phyloP scores from a whole-genome alignment of 2,888 invertebrate species.

The Ditylenchus weischeri region DNA sequence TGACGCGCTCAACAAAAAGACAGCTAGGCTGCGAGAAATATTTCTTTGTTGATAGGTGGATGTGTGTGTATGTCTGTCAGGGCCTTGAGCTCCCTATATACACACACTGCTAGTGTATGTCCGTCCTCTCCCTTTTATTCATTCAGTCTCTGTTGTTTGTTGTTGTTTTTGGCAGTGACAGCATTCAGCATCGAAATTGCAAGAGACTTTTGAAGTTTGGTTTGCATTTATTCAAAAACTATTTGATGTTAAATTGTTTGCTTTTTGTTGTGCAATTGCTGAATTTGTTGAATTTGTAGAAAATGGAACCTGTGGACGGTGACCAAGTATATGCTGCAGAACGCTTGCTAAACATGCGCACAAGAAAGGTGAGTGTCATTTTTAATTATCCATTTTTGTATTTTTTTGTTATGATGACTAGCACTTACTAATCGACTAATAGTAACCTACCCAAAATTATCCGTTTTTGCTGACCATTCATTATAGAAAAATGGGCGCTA shows the following conservation, averaged over 20 bases:
- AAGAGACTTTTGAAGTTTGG: no score
- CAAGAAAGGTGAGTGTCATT: constrained; percentile 16
- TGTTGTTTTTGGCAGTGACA: constrained; percentile 1
- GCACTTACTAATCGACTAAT: no score
- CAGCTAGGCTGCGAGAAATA: no score
- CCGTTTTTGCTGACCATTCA: no score
- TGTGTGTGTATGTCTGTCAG: no score
- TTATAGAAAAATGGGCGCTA: no score
- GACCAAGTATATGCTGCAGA: constrained; percentile 32
- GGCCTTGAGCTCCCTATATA: no score
- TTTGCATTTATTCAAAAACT: background rate
- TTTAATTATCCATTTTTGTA: background rate
- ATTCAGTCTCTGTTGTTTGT: constrained; percentile 8
- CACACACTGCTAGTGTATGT: no score
- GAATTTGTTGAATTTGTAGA: constrained; percentile 2
- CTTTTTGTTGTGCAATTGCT: constrained; percentile 6
- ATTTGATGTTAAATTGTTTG: background rate
- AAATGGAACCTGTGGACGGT: constrained; percentile 16
- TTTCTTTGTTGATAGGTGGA: no score
- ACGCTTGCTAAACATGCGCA: constrained; percentile 23
- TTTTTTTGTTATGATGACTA: background rate
- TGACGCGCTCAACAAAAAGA: no score
- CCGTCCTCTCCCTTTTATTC: no score
- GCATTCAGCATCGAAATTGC: no score
- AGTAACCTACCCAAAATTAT: background rate